phyloP scores from a whole-genome alignment of 2,113 vertebrate species.

The pig (Sus scrofa) region T2T-Sscrofa CM000824.6:108949501-108950000 shows the following conservation, averaged over 20 bases:
- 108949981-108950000: too few species aligned
- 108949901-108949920: not conserved
- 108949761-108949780: not conserved
- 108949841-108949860: not conserved
- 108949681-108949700: not conserved
- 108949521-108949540: not conserved
- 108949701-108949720: not conserved
- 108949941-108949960: too few species aligned
- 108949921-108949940: too few species aligned
- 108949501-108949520: conserved; percentile 13
- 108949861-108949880: not conserved
- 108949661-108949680: not conserved
- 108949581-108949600: not conserved
- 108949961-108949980: too few species aligned
- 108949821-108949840: not conserved
- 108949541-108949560: not conserved
- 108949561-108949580: not conserved
- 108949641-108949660: not conserved
- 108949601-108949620: not conserved
- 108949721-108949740: not conserved
- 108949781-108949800: not conserved
- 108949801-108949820: not conserved
- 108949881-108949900: not conserved
- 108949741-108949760: not conserved
- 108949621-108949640: not conserved